These are phyloP conservation scores for Neopelma chrysocephalum DNA, from an alignment of 2,797 vertebrate species.

Conservation along the genomic window DNA sequence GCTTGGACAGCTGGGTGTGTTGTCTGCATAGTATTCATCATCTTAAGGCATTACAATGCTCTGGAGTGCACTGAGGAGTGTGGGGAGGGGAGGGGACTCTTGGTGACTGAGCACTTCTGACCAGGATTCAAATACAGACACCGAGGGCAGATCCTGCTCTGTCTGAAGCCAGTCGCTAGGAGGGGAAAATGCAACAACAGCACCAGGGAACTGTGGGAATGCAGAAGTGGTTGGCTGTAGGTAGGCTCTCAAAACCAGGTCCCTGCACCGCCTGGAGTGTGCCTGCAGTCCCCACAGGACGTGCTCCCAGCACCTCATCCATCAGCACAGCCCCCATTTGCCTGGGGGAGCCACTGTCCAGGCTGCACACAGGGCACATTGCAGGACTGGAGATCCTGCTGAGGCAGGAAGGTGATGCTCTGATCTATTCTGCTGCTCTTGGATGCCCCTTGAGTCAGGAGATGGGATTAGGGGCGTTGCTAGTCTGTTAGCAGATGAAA, in stretches of 20 bases:
- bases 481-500: neutral
- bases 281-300: neutral
- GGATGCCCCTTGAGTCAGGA: neutral
- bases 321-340: neutral
- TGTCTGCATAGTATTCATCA: constrained; percentile 58
- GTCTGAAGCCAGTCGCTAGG: neutral
- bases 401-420: neutral
- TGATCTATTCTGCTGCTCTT: neutral
- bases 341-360: neutral
- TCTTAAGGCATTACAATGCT: constrained; percentile 48
- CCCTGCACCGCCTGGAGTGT: neutral
- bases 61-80: neutral
- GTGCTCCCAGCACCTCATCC: neutral
- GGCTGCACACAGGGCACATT: neutral
- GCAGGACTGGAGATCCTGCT: neutral
- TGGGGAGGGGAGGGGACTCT: neutral
- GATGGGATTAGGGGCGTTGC: neutral
- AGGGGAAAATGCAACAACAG: neutral
- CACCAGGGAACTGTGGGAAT: neutral
- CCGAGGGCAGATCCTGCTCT: neutral
- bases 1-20: constrained; percentile 62
- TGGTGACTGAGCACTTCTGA: neutral
- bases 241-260: neutral
- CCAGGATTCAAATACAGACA: neutral
- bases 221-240: neutral